Evolutionary conservation across 2,888 invertebrate genomes (phyloP).

Genomic region (Agrenia bidenticulata): DNA sequence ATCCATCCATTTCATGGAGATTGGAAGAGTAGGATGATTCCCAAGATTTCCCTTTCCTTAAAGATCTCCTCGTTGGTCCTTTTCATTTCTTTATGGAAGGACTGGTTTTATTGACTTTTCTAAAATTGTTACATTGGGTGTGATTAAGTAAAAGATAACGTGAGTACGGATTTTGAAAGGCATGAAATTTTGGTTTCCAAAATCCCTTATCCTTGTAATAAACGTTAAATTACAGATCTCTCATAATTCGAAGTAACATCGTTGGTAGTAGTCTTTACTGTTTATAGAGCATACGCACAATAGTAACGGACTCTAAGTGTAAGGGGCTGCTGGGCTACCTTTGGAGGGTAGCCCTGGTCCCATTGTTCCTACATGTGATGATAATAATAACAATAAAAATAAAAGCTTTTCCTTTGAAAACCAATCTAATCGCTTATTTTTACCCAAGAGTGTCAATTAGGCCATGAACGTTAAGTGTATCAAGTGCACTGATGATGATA

Average conservation of each 20-base stretch:
- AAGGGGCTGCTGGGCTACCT: no score
- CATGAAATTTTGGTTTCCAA: background rate
- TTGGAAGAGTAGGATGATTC: background rate
- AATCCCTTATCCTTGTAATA: background rate
- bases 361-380: background rate
- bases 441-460: slow-evolving; percentile 9
- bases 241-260: no score
- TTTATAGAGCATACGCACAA: no score
- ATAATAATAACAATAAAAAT: slow-evolving; percentile 17
- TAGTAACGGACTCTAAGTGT: no score
- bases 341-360: background rate
- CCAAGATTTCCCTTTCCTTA: slow-evolving; percentile 5
- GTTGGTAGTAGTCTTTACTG: no score
- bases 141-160: slow-evolving; percentile 20
- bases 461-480: background rate
- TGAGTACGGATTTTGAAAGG: background rate
- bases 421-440: slow-evolving; percentile 6
- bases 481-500: background rate
- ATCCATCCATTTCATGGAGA: background rate
- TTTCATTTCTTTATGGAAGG: slow-evolving; percentile 1
- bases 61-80: background rate
- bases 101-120: slow-evolving; percentile 19
- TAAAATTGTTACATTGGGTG: slow-evolving; percentile 13
- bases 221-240: no score
- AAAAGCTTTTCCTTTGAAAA: slow-evolving; percentile 3